Evolutionary conservation across 1,140 invertebrate genomes (phyloP).

Genomic region (Myzus persicae): DNA sequence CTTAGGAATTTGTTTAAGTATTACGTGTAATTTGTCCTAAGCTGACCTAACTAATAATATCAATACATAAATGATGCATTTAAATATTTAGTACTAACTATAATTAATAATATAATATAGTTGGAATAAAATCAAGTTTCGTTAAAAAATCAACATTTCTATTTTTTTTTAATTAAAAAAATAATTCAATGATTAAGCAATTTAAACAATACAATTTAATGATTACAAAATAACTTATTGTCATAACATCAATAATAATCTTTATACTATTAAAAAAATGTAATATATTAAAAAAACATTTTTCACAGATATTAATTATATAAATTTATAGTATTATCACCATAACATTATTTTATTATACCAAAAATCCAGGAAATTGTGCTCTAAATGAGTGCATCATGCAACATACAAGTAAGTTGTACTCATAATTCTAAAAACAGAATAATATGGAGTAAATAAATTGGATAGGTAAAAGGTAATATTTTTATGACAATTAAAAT

Average conservation of each 20-base stretch:
- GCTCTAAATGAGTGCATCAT: background rate
- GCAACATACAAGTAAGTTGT: background rate
- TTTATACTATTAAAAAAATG: background rate
- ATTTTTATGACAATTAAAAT: background rate
- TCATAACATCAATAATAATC: conserved; percentile 2
- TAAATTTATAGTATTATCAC: background rate
- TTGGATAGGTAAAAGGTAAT: background rate
- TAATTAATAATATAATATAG: background rate
- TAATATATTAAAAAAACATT: background rate
- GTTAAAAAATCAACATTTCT: background rate
- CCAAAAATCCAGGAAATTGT: background rate
- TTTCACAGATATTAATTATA: background rate
- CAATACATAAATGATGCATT: background rate
- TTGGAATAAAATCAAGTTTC: background rate
- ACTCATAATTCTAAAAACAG: background rate
- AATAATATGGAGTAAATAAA: background rate
- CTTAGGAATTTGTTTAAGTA: background rate
- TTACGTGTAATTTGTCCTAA: background rate
- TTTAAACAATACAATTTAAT: background rate
- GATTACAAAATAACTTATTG: background rate
- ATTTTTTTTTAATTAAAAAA: conserved; percentile 5
- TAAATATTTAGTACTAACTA: background rate
- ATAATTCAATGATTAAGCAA: background rate
- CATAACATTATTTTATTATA: background rate
- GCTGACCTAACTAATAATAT: background rate